Conservation (phyloP, 2,113 vertebrate species). For the Thalassarche chlororhynchos region DNA sequence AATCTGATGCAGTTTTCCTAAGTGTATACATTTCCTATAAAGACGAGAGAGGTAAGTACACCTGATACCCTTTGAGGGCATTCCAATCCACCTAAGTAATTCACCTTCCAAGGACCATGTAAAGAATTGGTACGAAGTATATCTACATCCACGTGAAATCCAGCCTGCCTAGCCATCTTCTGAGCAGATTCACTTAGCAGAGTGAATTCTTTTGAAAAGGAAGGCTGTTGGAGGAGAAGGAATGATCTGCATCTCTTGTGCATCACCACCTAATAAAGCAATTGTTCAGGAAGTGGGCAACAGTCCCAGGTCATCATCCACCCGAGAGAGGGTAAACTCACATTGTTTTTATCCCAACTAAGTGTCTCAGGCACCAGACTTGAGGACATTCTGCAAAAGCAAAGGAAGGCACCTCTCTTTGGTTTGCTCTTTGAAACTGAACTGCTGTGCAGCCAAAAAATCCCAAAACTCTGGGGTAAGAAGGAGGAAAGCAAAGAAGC, state of each 20-base stretch:
- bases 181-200: background rate
- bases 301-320: background rate
- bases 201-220: background rate
- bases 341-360: background rate
- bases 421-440: background rate
- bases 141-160: background rate
- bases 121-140: background rate
- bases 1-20: background rate
- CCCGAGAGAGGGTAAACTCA: background rate
- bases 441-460: background rate
- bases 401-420: background rate
- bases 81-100: background rate
- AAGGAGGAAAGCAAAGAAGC: background rate
- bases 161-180: background rate
- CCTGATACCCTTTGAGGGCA: background rate
- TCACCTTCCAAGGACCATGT: background rate
- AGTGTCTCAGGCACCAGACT: background rate
- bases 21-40: background rate
- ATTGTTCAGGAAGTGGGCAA: background rate
- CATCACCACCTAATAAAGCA: background rate
- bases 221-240: background rate
- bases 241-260: background rate
- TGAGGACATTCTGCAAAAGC: background rate
- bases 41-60: background rate
- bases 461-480: accelerated